These are phyloP conservation scores for Coenonympha glycerion DNA, from an alignment of 2,888 invertebrate genomes.

Conservation along the genomic window DNA sequence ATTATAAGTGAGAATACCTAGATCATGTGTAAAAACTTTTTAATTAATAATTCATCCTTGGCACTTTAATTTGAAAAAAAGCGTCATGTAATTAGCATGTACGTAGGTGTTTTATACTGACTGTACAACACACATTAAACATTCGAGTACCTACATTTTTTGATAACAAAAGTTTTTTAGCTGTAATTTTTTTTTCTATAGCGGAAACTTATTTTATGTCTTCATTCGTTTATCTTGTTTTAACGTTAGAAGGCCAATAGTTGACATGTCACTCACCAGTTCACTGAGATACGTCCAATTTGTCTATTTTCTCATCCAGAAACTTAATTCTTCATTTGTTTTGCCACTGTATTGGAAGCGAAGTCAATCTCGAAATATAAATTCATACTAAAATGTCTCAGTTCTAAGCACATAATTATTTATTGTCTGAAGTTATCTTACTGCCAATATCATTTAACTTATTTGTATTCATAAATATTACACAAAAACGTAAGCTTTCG, in stretches of 20 bases:
- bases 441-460: conserved; percentile 8
- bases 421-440: conserved; percentile 5
- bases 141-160: too few species aligned
- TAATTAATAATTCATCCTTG: too few species aligned
- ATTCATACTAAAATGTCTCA: conserved; percentile 13
- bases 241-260: background rate
- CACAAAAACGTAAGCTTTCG: conserved; percentile 49
- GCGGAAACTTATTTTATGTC: background rate
- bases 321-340: conserved; percentile 10
- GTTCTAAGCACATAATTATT: conserved; percentile 11
- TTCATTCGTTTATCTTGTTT: background rate
- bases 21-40: too few species aligned
- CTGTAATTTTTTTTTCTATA: background rate
- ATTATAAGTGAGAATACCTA: too few species aligned
- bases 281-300: background rate
- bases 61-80: too few species aligned
- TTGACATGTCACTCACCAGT: conserved; percentile 2
- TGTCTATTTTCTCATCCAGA: conserved; percentile 5
- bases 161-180: background rate
- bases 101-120: too few species aligned
- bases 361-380: conserved; percentile 17
- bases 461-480: conserved; percentile 24
- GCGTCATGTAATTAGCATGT: too few species aligned
- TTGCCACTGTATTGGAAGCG: conserved; percentile 3
- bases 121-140: too few species aligned